Percentiles rank a stretch among this genome's conserved stretches.
These are phyloP conservation scores for Adineta ricciae DNA, from an alignment of 2,888 invertebrate species.

Conservation along the genomic window DNA sequence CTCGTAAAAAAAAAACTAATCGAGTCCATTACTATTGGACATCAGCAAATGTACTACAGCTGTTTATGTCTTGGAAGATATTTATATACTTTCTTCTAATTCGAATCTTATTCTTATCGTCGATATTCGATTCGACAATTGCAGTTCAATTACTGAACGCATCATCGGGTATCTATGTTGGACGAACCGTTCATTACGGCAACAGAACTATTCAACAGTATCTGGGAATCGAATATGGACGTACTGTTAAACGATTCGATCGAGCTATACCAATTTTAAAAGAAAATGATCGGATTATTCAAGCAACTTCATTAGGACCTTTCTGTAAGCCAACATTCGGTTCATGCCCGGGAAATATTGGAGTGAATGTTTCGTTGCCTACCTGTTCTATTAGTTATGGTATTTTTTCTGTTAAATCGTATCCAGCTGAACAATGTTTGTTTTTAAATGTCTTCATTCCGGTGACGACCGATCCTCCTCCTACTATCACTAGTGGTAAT, in stretches of 20 bases:
- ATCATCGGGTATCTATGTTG: background rate
- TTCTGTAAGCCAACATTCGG: background rate
- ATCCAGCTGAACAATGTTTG: background rate
- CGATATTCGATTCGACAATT: background rate
- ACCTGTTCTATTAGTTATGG: background rate
- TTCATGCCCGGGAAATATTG: background rate
- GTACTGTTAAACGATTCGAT: background rate
- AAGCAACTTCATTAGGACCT: background rate
- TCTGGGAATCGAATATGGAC: background rate
- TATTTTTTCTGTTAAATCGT: background rate
- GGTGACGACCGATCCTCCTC: background rate
- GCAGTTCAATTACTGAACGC: background rate
- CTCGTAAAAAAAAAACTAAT: background rate
- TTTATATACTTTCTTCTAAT: background rate
- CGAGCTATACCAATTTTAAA: background rate
- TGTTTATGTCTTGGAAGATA: background rate
- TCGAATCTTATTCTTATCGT: background rate
- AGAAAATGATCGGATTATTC: background rate
- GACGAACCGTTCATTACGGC: background rate
- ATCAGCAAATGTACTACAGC: background rate
- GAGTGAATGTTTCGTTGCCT: background rate
- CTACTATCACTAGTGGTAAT: background rate
- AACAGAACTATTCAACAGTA: background rate
- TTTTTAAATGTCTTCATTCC: constrained; percentile 9
- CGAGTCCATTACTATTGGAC: background rate